Percentiles rank a stretch among this genome's conserved stretches.
Conservation (phyloP, 2,797 vertebrate species). For the Trematomus bernacchii region DNA sequence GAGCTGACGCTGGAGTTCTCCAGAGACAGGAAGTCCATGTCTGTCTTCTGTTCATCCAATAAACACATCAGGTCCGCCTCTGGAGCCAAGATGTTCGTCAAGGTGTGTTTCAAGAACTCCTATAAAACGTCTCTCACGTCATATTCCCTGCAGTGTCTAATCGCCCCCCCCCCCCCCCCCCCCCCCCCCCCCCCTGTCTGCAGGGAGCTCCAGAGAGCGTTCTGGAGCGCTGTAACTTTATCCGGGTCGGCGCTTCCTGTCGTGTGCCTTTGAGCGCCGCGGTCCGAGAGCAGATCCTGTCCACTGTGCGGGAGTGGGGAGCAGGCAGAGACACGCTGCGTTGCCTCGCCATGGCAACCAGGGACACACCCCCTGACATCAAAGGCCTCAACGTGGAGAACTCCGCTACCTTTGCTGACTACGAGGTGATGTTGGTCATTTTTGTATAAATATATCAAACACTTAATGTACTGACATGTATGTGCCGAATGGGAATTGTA, state of each 20-base stretch:
- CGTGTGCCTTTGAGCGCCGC: slow-evolving; percentile 74
- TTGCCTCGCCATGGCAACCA: slow-evolving; percentile 87
- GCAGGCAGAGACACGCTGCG: slow-evolving; percentile 85
- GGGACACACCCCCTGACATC: slow-evolving; percentile 82
- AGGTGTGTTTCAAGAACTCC: slow-evolving; percentile 68
- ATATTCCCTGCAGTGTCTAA: fast-evolving
- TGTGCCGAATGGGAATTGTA: not conserved
- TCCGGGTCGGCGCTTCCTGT: slow-evolving; percentile 71
- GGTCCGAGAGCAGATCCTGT: slow-evolving; percentile 80
- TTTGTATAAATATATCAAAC: not conserved
- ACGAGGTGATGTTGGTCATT: slow-evolving; percentile 78
- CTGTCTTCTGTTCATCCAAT: slow-evolving; percentile 85
- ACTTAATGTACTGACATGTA: too few species aligned
- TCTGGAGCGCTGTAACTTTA: slow-evolving; percentile 82
- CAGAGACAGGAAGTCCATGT: slow-evolving; percentile 89
- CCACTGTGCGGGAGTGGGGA: slow-evolving; percentile 82
- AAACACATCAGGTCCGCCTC: slow-evolving; percentile 78
- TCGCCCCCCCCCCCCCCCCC: not conserved
- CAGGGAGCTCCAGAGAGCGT: slow-evolving; percentile 87
- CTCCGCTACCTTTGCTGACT: slow-evolving; percentile 73
- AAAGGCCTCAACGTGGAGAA: slow-evolving; percentile 84
- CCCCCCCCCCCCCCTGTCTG: not conserved
- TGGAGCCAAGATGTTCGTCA: slow-evolving; percentile 87
- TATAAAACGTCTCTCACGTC: not conserved
- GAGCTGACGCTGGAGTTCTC: slow-evolving; percentile 88